Evolutionary conservation across 35 echinoderm and acorn worm species (phyloP), one percentile per base, ranked within the genome.

Genomic region (Acanthaster planci): DNA sequence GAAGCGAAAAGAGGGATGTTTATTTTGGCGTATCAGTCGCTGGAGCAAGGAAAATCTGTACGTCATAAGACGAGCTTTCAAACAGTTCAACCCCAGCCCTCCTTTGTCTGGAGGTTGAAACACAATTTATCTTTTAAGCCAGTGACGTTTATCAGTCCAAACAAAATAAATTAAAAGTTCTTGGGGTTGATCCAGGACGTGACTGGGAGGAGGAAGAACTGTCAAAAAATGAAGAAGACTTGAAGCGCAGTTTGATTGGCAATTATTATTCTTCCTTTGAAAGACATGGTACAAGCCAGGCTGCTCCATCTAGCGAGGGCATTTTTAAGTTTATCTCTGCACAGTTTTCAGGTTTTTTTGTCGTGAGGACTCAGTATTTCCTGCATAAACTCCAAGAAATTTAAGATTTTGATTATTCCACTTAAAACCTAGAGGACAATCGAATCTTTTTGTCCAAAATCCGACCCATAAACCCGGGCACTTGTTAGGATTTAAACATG

Each of bases 231-330:
- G 83, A 32, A 76, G 34, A 36, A 85, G 17, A 75, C 64, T 85
- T 2, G 83, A 76, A 34, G 83, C 83, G 51, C 83, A 21, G 76
- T 26, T 38, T 85, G 84, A 76, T 86, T 77, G 80, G 80, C 35
- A n/a, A 57, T 67, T 27, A 37, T 19, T 18, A 22, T 51, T n/a
- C 19, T 37, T 38, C 7, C 5, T 40, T 34, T 34, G 9, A 44
- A 44, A 30, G 21, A 27, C 77, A 79, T 38, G 26, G 77, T n/a
- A 4, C 77, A 9, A 79, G 59, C 59, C 30, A 67, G 23, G 30
- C 59, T n/a, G 23, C 59, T 67, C 59, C 59, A 67, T 31, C 7
- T 15, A 14, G 59, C 16, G 30, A 22, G 59, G 21, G 59, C 19
- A n/a, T 67, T 67, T 0, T 67, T 67, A 8, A 67, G 7, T 60